Evolutionary conservation across 2,797 vertebrate genomes (phyloP).

Genomic region (Anguilla pacifica): DNA sequence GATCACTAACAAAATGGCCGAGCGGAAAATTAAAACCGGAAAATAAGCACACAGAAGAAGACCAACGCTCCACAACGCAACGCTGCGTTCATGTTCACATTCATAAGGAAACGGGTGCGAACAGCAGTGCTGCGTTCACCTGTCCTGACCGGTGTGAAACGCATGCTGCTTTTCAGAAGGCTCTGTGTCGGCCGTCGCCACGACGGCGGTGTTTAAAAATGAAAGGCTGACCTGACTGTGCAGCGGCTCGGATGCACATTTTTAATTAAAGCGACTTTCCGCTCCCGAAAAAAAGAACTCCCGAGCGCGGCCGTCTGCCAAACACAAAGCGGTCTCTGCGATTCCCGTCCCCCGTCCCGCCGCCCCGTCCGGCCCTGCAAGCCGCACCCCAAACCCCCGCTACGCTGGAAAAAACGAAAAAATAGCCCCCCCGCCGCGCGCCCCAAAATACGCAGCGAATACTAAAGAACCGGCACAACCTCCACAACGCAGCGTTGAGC

Average conservation of each 20-base stretch:
- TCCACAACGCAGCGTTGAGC: neutral
- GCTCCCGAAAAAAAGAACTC: neutral
- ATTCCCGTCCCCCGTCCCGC: neutral
- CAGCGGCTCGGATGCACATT: constrained; percentile 23
- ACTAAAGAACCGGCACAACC: neutral
- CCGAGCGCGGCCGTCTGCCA: neutral
- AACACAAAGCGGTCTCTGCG: neutral
- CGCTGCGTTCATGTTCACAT: neutral
- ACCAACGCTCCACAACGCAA: neutral
- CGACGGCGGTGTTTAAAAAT: constrained; percentile 26
- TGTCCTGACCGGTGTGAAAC: neutral
- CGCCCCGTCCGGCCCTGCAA: neutral
- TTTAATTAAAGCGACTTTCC: constrained; percentile 28
- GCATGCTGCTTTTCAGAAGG: neutral
- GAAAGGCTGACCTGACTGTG: constrained; percentile 25
- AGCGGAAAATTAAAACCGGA: neutral
- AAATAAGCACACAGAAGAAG: neutral
- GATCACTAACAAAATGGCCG: neutral
- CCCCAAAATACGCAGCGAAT: neutral
- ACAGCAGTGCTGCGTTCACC: neutral
- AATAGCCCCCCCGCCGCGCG: neutral
- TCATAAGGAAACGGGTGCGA: neutral
- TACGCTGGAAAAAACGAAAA: neutral
- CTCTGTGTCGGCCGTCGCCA: constrained; percentile 10
- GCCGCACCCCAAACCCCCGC: neutral